Percentiles rank a stretch among this genome's conserved stretches.
phyloP scores from a whole-genome alignment of 2,888 invertebrate species.

The Philereme transversata region DNA sequence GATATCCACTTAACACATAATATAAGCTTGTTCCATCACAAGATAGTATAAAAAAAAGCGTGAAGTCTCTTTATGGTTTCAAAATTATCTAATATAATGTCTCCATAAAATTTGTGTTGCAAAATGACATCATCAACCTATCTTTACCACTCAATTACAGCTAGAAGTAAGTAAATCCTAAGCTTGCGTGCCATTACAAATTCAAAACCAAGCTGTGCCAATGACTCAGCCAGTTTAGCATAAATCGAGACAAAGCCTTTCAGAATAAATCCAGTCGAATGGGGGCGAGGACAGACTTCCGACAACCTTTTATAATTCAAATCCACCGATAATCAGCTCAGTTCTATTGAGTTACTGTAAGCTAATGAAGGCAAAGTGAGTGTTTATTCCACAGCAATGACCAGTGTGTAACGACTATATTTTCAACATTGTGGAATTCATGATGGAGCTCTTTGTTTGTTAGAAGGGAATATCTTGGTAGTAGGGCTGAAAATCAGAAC shows the following conservation, averaged over 20 bases:
- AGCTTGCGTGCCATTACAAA: slow-evolving; percentile 3
- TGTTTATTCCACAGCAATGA: too few species aligned
- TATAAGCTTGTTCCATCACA: too few species aligned
- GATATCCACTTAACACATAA: too few species aligned
- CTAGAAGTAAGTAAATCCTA: neutral
- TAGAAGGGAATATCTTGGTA: too few species aligned
- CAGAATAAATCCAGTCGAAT: slow-evolving; percentile 6
- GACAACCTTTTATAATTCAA: neutral
- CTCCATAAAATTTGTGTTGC: neutral
- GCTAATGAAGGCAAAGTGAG: too few species aligned
- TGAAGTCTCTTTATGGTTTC: too few species aligned
- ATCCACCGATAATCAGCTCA: neutral
- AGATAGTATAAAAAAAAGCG: too few species aligned
- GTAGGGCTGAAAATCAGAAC: too few species aligned
- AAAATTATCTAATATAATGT: too few species aligned
- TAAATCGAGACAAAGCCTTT: slow-evolving; percentile 20
- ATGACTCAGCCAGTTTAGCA: slow-evolving; percentile 23
- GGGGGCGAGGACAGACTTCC: slow-evolving; percentile 2
- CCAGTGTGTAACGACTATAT: too few species aligned
- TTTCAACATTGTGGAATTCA: too few species aligned
- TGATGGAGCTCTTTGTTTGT: too few species aligned
- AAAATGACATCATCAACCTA: neutral
- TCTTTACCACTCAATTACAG: neutral
- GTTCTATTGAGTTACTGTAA: neutral
- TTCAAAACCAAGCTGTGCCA: slow-evolving; percentile 8